Percentiles rank a stretch among this genome's conserved stretches.
Conservation (phyloP, 1,140 invertebrate species). For the Pachyrhynchus sulphureomaculatus region DNA sequence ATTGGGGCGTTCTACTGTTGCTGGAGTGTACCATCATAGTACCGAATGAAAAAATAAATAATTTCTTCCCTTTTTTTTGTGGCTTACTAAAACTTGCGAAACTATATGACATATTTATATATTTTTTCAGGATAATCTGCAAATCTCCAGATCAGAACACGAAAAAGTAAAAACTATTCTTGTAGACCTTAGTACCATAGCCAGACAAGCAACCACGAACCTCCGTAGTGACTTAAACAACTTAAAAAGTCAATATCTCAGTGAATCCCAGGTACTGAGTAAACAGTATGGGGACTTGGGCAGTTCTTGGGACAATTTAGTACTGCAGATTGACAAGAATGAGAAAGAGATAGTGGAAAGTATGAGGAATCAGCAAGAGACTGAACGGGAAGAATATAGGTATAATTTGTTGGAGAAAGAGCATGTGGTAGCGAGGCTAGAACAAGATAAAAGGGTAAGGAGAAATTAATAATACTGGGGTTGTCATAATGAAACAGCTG, state of each 20-base stretch:
- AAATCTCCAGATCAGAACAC: constrained; percentile 57
- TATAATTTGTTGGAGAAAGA: constrained; percentile 23
- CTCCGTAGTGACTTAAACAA: constrained; percentile 63
- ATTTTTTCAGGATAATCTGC: constrained; percentile 62
- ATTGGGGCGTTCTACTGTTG: too few relatives aligned
- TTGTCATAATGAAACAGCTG: too few relatives aligned
- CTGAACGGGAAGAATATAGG: constrained; percentile 44
- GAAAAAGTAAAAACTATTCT: constrained; percentile 57
- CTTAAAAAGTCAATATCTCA: constrained; percentile 56
- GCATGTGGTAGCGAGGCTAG: constrained; percentile 1
- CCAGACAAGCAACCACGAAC: constrained; percentile 57
- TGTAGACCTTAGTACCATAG: constrained; percentile 53
- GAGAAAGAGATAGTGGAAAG: constrained; percentile 61
- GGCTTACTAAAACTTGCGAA: too few relatives aligned
- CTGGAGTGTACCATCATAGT: too few relatives aligned
- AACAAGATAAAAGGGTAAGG: constrained; percentile 22
- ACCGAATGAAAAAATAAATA: too few relatives aligned
- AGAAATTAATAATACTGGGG: neutral
- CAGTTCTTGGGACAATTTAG: constrained; percentile 57
- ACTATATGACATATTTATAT: too few relatives aligned
- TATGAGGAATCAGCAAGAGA: constrained; percentile 64
- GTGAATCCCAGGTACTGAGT: constrained; percentile 56
- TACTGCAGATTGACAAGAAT: constrained; percentile 55
- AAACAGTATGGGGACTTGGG: constrained; percentile 58
- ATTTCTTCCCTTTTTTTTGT: too few relatives aligned